phyloP scores from a whole-genome alignment of 2,113 vertebrate species.

The Nesoenas mayeri region DNA sequence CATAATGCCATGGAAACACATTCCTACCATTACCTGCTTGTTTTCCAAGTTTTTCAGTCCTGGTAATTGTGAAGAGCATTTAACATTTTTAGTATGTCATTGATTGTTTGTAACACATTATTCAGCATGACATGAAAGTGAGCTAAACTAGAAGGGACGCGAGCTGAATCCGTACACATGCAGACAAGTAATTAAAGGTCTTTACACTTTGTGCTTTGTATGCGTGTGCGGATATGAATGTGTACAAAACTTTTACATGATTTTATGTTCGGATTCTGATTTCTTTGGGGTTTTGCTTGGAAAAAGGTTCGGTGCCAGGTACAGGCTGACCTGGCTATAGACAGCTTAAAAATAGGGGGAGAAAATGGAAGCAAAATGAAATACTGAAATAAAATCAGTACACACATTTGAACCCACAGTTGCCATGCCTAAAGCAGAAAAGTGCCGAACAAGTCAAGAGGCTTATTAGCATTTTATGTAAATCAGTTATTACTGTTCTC shows the following conservation, averaged over 20 bases:
- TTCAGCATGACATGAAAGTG: background rate
- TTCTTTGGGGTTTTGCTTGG: background rate
- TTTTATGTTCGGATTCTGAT: background rate
- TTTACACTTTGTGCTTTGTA: background rate
- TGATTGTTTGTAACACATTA: background rate
- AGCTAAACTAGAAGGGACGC: background rate
- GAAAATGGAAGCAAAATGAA: slow-evolving; percentile 32
- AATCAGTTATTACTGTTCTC: slow-evolving; percentile 97
- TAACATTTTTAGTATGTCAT: background rate
- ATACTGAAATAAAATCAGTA: slow-evolving; percentile 77
- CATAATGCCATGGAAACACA: background rate
- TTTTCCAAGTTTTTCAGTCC: background rate
- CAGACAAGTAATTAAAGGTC: slow-evolving; percentile 30
- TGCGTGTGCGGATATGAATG: background rate
- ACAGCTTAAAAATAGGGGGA: background rate
- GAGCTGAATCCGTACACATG: background rate
- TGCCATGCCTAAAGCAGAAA: slow-evolving; percentile 79
- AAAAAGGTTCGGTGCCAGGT: background rate
- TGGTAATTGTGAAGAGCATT: background rate
- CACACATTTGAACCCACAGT: slow-evolving; percentile 78
- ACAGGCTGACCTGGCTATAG: slow-evolving; percentile 10
- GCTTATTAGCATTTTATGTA: slow-evolving; percentile 99
- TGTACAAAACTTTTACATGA: background rate
- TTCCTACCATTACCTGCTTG: background rate
- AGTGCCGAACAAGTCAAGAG: slow-evolving; percentile 89